Evolutionary conservation across 2,797 vertebrate species (phyloP), one percentile per base, ranked within the genome.

Genomic region (Kryptolebias ocellatus): DNA sequence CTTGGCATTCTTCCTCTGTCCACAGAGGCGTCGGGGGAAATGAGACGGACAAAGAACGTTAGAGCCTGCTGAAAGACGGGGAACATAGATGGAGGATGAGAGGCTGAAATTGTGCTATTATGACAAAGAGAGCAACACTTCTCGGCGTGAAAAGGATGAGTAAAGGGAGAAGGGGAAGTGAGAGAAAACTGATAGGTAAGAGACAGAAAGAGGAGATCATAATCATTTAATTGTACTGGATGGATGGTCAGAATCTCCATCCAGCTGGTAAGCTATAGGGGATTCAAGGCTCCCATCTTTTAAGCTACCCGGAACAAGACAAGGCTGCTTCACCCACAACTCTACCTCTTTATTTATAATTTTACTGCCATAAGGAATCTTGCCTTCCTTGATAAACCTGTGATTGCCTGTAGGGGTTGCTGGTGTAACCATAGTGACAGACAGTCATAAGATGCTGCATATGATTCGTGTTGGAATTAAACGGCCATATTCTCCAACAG

Each of bases 221-320:
- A 92, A 95, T 93, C 90, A 92, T 93, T 93, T 94, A 94, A 93
- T 93, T 93, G 91, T 92, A 71, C 74, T 74, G 67, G 83, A 89
- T 79, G 78, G 86, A 83, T 88, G 87, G 90, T 90, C 87, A 76
- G 84, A 72, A 87, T 89, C 75, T 83, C 81, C 78, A 88, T 83
- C 79, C 70, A 85, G 83, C 84, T 81, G 71, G 54, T 62, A 70
- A 74, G 60, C 88, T 86, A 76, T 2, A 18, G 65, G 66, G 76
- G 63, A 71, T 72, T 76, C 47, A n/a, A 84, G 82, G 85, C 72
- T 79, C 75, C 64, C 76, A 79, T 84, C 79, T 59, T 66, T 72
- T 72, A 66, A 83, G 83, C 68, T 51, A 62, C 72, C 44, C 34
- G 53, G 27, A 80, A 74, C 60, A 61, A 75, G 57, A 60, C 62